Conservation (phyloP, 2,113 vertebrate species). For the Ptyas mucosa region DNA sequence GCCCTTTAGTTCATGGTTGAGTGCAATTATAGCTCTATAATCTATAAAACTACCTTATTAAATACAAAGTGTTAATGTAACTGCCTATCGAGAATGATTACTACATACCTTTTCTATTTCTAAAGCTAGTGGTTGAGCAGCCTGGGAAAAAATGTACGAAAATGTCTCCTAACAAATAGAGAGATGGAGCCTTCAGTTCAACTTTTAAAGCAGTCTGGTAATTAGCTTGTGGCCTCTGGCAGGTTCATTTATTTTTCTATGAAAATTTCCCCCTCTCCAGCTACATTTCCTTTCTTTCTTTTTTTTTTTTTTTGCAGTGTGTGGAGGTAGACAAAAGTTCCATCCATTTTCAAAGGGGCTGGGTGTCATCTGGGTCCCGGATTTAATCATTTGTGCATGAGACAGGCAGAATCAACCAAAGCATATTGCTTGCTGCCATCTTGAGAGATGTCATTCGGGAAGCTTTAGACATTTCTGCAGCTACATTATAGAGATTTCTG, state of each 20-base stretch:
- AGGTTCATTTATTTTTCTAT: not conserved
- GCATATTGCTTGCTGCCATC: not conserved
- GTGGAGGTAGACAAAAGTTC: not conserved
- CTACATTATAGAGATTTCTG: not conserved
- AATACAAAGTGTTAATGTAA: not conserved
- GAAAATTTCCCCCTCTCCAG: not conserved
- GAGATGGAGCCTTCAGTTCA: not conserved
- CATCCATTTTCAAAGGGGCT: not conserved
- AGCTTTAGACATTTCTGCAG: not conserved
- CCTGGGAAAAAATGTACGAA: not conserved
- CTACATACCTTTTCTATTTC: not conserved
- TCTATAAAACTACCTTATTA: not conserved
- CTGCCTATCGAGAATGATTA: not conserved
- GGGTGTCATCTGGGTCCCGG: not conserved
- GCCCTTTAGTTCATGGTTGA: too few species aligned
- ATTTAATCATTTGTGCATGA: constrained; percentile 9
- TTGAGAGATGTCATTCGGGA: not conserved
- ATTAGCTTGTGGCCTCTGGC: not conserved
- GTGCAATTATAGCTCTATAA: too few species aligned
- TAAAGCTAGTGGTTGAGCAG: not conserved
- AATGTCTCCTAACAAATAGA: not conserved
- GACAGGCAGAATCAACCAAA: not conserved
- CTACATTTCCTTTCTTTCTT: not conserved
- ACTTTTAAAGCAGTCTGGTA: not conserved
- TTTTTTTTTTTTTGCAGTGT: not conserved